phyloP scores from a whole-genome alignment of 2,113 vertebrate genomes.

The Picathartes gymnocephalus region DNA sequence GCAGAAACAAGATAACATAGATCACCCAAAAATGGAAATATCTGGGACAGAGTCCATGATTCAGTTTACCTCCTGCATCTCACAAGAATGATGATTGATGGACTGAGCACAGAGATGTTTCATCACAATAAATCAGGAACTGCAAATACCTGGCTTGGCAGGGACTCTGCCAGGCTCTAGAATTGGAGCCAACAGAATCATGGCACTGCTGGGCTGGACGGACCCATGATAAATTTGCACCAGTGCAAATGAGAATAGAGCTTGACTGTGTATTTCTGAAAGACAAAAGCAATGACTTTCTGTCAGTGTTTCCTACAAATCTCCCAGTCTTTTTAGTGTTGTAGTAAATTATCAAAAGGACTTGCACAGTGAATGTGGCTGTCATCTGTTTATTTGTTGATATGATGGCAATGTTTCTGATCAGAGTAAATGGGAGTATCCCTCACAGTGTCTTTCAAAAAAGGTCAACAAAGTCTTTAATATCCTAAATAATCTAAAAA shows the following conservation, averaged over 20 bases:
- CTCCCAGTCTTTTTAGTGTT: not conserved
- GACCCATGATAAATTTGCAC: not conserved
- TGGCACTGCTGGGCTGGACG: not conserved
- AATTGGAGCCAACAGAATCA: not conserved
- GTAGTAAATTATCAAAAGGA: not conserved
- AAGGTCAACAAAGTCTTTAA: not conserved
- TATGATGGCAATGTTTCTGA: not conserved
- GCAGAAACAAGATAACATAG: not conserved
- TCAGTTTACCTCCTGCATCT: not conserved
- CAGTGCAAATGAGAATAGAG: not conserved
- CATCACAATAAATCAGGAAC: not conserved
- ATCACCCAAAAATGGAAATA: not conserved
- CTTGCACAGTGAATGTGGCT: not conserved
- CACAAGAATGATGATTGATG: not conserved
- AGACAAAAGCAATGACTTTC: not conserved
- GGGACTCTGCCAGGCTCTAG: not conserved
- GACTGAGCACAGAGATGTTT: not conserved
- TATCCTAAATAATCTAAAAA: not conserved
- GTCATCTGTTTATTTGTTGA: not conserved
- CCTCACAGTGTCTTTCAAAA: not conserved
- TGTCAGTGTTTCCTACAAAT: not conserved
- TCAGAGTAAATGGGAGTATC: not conserved
- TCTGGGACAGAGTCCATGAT: not conserved
- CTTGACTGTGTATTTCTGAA: not conserved
- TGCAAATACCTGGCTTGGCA: not conserved